These are phyloP conservation scores for Drosophila macrospina DNA, from an alignment of 2,888 invertebrate genomes.

Conservation along the genomic window DNA sequence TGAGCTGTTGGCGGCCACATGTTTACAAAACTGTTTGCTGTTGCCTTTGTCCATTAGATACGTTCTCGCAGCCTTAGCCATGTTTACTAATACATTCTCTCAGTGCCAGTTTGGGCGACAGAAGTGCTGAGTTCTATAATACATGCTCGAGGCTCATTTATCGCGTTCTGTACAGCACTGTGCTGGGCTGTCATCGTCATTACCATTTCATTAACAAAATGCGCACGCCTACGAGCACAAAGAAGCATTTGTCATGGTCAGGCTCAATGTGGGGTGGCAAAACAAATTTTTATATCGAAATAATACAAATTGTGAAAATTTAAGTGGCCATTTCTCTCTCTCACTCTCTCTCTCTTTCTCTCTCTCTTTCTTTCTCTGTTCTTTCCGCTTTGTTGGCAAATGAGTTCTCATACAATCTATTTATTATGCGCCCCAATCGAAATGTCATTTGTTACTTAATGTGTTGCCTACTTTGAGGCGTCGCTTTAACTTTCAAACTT, in stretches of 20 bases:
- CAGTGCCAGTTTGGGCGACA: slow-evolving; percentile 18
- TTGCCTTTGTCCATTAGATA: slow-evolving; percentile 56
- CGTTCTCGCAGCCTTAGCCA: slow-evolving; percentile 34
- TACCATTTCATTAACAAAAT: slow-evolving; percentile 66
- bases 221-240: slow-evolving; percentile 54
- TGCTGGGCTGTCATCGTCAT: slow-evolving; percentile 52
- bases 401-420: slow-evolving; percentile 66
- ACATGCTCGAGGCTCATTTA: slow-evolving; percentile 47
- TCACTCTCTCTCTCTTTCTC: not conserved
- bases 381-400: slow-evolving; percentile 56
- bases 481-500: slow-evolving; percentile 30
- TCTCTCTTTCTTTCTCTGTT: not conserved
- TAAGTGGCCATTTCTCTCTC: slow-evolving; percentile 42
- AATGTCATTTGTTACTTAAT: slow-evolving; percentile 54
- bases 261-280: slow-evolving; percentile 14
- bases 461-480: slow-evolving; percentile 25
- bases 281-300: slow-evolving; percentile 53
- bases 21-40: slow-evolving; percentile 24
- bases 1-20: slow-evolving; percentile 20
- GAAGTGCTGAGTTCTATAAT: slow-evolving; percentile 6
- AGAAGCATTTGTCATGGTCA: slow-evolving; percentile 71
- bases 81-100: slow-evolving; percentile 61
- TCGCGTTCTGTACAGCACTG: slow-evolving; percentile 30
- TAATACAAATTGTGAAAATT: slow-evolving; percentile 72
- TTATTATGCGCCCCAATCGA: slow-evolving; percentile 68